phyloP scores from a whole-genome alignment of 2,888 invertebrate genomes.

The Tenthredo scrophulariae region DNA sequence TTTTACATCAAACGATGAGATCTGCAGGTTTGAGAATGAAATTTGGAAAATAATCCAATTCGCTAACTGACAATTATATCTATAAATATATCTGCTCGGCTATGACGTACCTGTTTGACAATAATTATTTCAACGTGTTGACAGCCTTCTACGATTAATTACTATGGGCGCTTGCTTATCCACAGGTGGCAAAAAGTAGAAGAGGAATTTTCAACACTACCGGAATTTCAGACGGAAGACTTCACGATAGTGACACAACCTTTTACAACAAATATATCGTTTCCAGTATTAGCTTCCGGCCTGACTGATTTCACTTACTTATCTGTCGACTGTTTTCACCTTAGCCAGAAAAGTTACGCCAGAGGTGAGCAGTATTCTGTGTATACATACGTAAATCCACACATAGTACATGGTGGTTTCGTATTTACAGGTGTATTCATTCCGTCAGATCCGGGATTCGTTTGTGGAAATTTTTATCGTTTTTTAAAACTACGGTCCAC shows the following conservation, averaged over 20 bases:
- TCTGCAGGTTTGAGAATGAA: background rate
- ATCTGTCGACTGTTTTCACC: conserved; percentile 83
- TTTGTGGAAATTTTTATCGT: background rate
- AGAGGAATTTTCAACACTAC: conserved; percentile 77
- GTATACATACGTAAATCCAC: background rate
- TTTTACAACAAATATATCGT: conserved; percentile 76
- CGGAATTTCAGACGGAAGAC: conserved; percentile 80
- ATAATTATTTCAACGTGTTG: too few relatives aligned
- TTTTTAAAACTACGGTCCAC: background rate
- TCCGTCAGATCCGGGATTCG: background rate
- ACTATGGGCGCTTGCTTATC: conserved; percentile 1
- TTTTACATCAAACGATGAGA: background rate
- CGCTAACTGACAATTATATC: background rate
- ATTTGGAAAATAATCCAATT: background rate
- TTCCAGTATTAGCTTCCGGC: conserved; percentile 77
- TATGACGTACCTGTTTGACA: background rate
- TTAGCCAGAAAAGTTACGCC: conserved; percentile 82
- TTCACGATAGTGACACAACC: conserved; percentile 82
- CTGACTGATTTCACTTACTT: conserved; percentile 79
- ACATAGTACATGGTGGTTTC: background rate
- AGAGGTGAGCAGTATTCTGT: conserved; percentile 75
- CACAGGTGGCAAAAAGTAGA: conserved; percentile 80
- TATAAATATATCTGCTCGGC: background rate
- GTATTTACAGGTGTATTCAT: background rate
- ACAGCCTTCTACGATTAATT: background rate